phyloP scores from a whole-genome alignment of 2,113 vertebrate genomes.

The Macrotis lagotis region DNA sequence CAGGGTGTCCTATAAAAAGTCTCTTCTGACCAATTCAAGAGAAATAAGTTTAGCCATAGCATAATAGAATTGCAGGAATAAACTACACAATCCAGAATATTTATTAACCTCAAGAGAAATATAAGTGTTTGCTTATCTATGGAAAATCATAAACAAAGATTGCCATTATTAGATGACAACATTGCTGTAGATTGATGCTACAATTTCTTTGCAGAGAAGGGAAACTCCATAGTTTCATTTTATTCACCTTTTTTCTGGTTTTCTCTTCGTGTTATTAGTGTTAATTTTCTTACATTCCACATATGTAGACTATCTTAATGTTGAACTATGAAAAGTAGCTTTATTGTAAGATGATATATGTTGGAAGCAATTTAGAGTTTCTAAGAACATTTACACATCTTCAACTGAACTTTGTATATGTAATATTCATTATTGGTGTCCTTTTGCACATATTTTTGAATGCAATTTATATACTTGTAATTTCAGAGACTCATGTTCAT shows the following conservation, averaged over 20 bases:
- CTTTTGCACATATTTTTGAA: background rate
- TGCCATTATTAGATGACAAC: background rate
- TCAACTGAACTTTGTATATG: background rate
- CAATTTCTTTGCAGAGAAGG: constrained; percentile 3
- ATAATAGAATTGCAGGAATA: constrained; percentile 15
- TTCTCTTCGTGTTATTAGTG: constrained; percentile 2
- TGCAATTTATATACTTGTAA: background rate
- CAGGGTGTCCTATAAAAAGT: constrained; percentile 6
- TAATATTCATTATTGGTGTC: background rate
- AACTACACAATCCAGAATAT: constrained; percentile 25
- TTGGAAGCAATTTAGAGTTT: background rate
- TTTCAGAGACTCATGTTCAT: background rate
- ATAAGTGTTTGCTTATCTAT: constrained; percentile 3
- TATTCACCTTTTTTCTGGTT: background rate
- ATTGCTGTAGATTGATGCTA: constrained; percentile 9
- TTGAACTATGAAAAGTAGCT: background rate
- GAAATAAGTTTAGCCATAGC: constrained; percentile 24
- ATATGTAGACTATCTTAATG: background rate
- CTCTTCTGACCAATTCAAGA: background rate
- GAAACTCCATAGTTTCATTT: background rate
- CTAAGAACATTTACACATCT: background rate
- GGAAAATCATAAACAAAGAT: background rate
- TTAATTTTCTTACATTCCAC: constrained; percentile 21
- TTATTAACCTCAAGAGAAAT: constrained; percentile 33
- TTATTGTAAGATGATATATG: background rate